Conservation (phyloP, 2,113 vertebrate species). For the Tachysurus fulvidraco region DNA sequence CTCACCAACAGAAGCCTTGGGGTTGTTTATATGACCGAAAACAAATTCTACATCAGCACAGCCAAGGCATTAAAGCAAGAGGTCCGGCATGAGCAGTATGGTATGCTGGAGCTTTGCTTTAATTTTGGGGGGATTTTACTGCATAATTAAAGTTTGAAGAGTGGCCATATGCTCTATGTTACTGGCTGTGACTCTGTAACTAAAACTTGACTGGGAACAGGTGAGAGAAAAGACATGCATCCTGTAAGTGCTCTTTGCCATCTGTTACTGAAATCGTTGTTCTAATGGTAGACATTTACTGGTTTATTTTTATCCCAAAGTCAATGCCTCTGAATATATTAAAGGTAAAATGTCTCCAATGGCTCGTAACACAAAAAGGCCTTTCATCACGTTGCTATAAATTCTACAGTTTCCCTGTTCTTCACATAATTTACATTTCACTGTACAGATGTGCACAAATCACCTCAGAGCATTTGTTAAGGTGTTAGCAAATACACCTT, state of each 20-base stretch:
- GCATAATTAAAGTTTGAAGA: constrained; percentile 53
- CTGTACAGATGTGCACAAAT: neutral
- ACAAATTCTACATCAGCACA: constrained; percentile 38
- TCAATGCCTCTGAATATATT: constrained; percentile 28
- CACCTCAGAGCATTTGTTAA: neutral
- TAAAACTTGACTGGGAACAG: constrained; percentile 54
- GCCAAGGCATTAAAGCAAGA: constrained; percentile 28
- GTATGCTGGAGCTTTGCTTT: constrained; percentile 26
- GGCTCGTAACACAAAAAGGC: neutral
- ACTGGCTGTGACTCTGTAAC: constrained; percentile 43
- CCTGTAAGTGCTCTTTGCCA: constrained; percentile 42
- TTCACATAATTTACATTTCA: neutral
- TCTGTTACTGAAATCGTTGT: constrained; percentile 44
- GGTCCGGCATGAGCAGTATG: constrained; percentile 6
- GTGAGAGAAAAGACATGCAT: constrained; percentile 48
- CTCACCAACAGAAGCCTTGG: constrained; percentile 5
- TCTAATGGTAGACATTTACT: constrained; percentile 44
- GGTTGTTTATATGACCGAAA: constrained; percentile 24
- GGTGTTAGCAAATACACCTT: neutral
- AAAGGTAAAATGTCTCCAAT: constrained; percentile 12
- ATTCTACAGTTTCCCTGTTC: neutral
- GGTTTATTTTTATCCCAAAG: constrained; percentile 33
- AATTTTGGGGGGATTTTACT: constrained; percentile 39
- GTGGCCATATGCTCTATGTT: constrained; percentile 54
- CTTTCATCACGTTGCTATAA: neutral